Evolutionary conservation across 2,888 invertebrate species (phyloP).

Genomic region (Meta bourneti): DNA sequence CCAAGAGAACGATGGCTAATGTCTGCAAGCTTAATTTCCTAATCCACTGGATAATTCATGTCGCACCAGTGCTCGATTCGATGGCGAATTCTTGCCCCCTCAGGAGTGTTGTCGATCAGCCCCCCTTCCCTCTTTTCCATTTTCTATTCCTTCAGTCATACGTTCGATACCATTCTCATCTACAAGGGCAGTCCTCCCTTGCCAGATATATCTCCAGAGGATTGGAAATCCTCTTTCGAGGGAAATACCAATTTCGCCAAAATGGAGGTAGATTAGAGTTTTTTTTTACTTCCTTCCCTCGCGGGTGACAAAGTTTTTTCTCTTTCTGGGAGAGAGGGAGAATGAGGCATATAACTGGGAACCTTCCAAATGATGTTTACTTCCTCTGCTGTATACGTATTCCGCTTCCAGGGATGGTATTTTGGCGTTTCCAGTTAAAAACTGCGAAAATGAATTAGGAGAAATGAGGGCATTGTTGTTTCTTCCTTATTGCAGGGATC

Average conservation of each 20-base stretch:
- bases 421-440: neutral
- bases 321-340: neutral
- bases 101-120: neutral
- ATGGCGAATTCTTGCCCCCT: slow-evolving; percentile 31
- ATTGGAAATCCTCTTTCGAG: slow-evolving; percentile 12
- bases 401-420: neutral
- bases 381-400: neutral
- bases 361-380: neutral
- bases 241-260: slow-evolving; percentile 37
- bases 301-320: slow-evolving; percentile 36
- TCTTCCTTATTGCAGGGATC: neutral
- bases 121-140: neutral
- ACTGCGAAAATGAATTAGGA: neutral
- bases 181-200: neutral
- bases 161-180: slow-evolving; percentile 29
- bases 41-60: slow-evolving; percentile 68
- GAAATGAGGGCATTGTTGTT: neutral
- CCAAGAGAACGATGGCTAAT: slow-evolving; percentile 49
- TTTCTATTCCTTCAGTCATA: slow-evolving; percentile 34
- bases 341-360: slow-evolving; percentile 14
- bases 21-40: slow-evolving; percentile 59
- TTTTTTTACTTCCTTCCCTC: slow-evolving; percentile 7
- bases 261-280: slow-evolving; percentile 41
- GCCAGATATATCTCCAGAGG: slow-evolving; percentile 3
- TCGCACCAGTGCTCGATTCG: slow-evolving; percentile 13